Conservation (phyloP, 1,140 invertebrate genomes). For the Drosophila jambulina region DNA sequence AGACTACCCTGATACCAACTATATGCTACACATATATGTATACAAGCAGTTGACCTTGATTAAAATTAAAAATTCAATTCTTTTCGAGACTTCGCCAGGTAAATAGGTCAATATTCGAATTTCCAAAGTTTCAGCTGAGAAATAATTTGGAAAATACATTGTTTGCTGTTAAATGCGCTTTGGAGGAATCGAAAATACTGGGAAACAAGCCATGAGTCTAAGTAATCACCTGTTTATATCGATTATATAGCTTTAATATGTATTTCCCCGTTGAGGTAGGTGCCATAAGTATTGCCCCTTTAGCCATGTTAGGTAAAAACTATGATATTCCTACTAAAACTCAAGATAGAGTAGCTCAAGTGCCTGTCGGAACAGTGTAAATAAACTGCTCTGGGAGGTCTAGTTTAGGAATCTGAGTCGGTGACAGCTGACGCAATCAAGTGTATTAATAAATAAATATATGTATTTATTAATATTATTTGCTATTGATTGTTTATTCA, state of each 20-base stretch:
- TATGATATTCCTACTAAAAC: neutral
- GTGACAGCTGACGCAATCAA: conserved; percentile 15
- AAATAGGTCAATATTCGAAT: conserved; percentile 5
- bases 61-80: neutral
- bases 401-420: conserved; percentile 13
- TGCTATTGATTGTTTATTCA: conserved; percentile 25
- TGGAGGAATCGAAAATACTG: neutral
- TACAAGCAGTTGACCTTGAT: neutral
- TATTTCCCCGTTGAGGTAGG: neutral
- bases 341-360: neutral
- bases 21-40: neutral
- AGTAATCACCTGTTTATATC: neutral
- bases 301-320: neutral
- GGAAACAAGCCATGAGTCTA: neutral
- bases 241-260: neutral
- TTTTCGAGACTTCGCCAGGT: neutral
- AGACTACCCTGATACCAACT: neutral
- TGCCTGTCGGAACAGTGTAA: neutral
- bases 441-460: conserved; percentile 12
- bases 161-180: neutral
- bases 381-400: conserved; percentile 11
- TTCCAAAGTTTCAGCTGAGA: neutral
- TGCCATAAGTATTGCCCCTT: neutral
- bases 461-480: conserved; percentile 23
- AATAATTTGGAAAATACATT: neutral